These are phyloP conservation scores for Calidris pugnax DNA, from an alignment of 2,113 vertebrate genomes.

Conservation along the genomic window DNA sequence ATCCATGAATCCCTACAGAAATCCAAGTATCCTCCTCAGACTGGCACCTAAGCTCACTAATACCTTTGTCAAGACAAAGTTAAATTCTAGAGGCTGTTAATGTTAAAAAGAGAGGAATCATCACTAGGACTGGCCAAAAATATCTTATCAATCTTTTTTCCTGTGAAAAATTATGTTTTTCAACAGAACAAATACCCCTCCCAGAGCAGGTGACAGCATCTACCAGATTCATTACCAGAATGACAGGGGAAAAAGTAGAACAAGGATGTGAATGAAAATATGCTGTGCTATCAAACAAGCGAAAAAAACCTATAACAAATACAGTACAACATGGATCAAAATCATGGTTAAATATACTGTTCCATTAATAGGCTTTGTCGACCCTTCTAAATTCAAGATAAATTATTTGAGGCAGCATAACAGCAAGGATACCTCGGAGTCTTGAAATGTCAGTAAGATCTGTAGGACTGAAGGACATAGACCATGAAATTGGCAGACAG, in stretches of 20 bases:
- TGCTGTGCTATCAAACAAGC: neutral
- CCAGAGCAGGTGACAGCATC: neutral
- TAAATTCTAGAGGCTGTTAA: neutral
- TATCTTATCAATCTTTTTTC: neutral
- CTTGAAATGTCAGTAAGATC: neutral
- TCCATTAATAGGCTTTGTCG: neutral
- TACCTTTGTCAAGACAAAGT: neutral
- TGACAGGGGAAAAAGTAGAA: neutral
- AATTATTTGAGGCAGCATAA: neutral
- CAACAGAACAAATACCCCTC: neutral
- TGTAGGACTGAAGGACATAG: neutral
- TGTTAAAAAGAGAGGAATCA: neutral
- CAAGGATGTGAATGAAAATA: neutral
- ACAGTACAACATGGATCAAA: neutral
- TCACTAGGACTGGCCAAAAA: neutral
- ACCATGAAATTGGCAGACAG: neutral
- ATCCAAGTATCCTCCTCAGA: neutral
- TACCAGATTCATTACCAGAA: neutral
- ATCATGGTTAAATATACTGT: neutral
- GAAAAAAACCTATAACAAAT: neutral
- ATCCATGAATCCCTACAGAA: neutral
- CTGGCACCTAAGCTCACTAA: neutral
- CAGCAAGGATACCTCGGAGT: neutral
- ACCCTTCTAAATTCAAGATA: neutral
- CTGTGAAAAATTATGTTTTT: neutral